phyloP scores from a whole-genome alignment of 2,888 invertebrate species.

The Coronaproctus castanopsis region DNA sequence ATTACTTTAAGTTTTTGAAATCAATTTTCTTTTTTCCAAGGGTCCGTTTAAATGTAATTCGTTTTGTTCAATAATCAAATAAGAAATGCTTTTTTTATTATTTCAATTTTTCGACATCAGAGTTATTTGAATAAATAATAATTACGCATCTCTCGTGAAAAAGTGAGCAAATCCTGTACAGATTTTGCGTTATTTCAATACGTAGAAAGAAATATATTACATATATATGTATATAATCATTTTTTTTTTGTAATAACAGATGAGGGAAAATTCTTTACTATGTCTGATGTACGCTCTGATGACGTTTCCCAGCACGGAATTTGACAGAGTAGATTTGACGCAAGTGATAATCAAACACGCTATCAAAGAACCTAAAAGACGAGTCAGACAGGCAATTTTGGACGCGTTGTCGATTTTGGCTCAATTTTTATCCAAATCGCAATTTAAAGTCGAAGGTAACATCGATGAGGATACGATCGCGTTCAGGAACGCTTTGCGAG shows the following conservation, averaged over 20 bases:
- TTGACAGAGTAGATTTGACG: conserved; percentile 31
- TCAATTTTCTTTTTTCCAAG: too few species aligned
- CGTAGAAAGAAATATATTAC: too few species aligned
- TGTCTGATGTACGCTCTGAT: conserved; percentile 53
- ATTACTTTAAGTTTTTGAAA: too few species aligned
- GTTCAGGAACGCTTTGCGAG: conserved; percentile 39
- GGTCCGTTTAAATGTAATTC: too few species aligned
- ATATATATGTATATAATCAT: background rate
- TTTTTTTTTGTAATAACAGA: conserved; percentile 26
- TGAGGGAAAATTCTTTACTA: conserved; percentile 53
- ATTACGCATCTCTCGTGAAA: too few species aligned
- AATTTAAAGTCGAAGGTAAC: conserved; percentile 1
- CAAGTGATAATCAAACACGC: conserved; percentile 23
- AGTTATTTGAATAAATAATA: too few species aligned
- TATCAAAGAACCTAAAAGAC: conserved; percentile 40
- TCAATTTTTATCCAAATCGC: conserved; percentile 33
- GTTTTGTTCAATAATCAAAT: too few species aligned
- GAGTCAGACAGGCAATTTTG: conserved; percentile 54
- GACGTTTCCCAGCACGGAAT: conserved; percentile 56
- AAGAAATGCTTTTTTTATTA: too few species aligned
- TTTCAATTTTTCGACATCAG: too few species aligned
- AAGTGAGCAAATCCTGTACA: too few species aligned
- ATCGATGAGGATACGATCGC: conserved; percentile 1
- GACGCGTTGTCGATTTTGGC: conserved; percentile 60
- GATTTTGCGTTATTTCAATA: too few species aligned